phyloP scores from a whole-genome alignment of 2,888 invertebrate genomes.

The Agriopis marginaria region DNA sequence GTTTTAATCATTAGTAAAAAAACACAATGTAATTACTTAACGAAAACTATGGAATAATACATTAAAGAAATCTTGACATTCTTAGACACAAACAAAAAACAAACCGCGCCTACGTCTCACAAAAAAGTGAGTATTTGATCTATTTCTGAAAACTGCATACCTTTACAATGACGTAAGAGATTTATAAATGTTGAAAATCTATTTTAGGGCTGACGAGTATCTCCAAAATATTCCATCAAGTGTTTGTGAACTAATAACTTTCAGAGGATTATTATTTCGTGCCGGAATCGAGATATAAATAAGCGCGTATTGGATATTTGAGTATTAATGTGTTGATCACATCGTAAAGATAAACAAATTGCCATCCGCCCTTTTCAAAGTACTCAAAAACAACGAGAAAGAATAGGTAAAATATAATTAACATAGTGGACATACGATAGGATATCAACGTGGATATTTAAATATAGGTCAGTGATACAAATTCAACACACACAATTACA shows the following conservation, averaged over 20 bases:
- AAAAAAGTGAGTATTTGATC: slow-evolving; percentile 29
- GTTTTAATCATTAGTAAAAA: neutral
- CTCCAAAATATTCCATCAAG: slow-evolving; percentile 11
- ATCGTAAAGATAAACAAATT: neutral
- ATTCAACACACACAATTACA: slow-evolving; percentile 9
- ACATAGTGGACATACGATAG: neutral
- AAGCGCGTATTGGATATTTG: neutral
- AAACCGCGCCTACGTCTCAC: slow-evolving; percentile 25
- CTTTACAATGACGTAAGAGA: slow-evolving; percentile 20
- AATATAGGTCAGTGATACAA: slow-evolving; percentile 42
- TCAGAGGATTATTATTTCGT: slow-evolving; percentile 2
- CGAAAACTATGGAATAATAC: neutral
- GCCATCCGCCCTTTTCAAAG: neutral
- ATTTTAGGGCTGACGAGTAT: slow-evolving; percentile 18
- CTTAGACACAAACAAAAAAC: slow-evolving; percentile 23
- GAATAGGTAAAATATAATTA: neutral
- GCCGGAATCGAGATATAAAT: slow-evolving; percentile 12
- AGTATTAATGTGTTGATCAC: neutral
- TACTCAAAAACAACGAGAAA: neutral
- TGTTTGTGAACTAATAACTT: slow-evolving; percentile 7
- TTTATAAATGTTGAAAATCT: slow-evolving; percentile 20
- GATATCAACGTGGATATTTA: slow-evolving; percentile 9
- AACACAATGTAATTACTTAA: neutral
- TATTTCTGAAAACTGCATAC: slow-evolving; percentile 33
- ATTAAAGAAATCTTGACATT: slow-evolving; percentile 16